Evolutionary conservation across 1,140 invertebrate genomes (phyloP).

Genomic region (Dendroctonus ponderosae): DNA sequence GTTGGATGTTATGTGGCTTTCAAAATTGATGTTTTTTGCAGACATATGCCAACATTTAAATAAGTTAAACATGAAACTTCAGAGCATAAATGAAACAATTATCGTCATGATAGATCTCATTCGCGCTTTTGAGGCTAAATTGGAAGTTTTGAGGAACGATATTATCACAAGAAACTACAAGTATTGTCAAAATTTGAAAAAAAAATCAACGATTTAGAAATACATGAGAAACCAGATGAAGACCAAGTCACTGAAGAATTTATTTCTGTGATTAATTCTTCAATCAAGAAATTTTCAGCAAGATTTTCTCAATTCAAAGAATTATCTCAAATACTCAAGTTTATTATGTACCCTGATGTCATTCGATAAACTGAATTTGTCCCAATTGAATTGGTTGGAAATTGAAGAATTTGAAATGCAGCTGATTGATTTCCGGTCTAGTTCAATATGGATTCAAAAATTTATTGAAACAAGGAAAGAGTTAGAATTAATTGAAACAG

Average conservation of each 20-base stretch:
- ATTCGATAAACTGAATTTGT: conserved; percentile 19
- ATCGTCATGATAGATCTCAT: conserved; percentile 28
- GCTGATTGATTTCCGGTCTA: conserved; percentile 41
- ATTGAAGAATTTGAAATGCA: conserved; percentile 44
- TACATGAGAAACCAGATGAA: conserved; percentile 21
- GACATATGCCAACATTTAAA: conserved; percentile 40
- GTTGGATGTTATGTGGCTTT: conserved; percentile 42
- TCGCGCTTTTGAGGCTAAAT: conserved; percentile 36
- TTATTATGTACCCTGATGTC: conserved; percentile 19
- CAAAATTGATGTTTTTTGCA: conserved; percentile 41
- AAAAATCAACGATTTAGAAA: too few relatives aligned
- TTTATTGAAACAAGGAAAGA: conserved; percentile 30
- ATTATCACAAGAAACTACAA: background rate
- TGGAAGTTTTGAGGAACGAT: conserved; percentile 33
- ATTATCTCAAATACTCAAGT: conserved; percentile 37
- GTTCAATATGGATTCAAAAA: conserved; percentile 37
- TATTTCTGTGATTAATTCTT: conserved; percentile 39
- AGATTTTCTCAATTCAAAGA: conserved; percentile 43
- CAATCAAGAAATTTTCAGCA: conserved; percentile 40
- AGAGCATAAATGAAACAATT: conserved; percentile 41
- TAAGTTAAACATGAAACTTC: conserved; percentile 38
- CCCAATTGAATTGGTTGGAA: conserved; percentile 31
- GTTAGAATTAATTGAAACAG: conserved; percentile 35
- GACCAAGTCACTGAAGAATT: conserved; percentile 39
- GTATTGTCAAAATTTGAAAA: too few relatives aligned